A percentile compares a stretch with the other conserved stretches of the same genome.
Evolutionary conservation across 2,113 vertebrate genomes (phyloP).

Genomic region (Ginglymostoma cirratum): DNA sequence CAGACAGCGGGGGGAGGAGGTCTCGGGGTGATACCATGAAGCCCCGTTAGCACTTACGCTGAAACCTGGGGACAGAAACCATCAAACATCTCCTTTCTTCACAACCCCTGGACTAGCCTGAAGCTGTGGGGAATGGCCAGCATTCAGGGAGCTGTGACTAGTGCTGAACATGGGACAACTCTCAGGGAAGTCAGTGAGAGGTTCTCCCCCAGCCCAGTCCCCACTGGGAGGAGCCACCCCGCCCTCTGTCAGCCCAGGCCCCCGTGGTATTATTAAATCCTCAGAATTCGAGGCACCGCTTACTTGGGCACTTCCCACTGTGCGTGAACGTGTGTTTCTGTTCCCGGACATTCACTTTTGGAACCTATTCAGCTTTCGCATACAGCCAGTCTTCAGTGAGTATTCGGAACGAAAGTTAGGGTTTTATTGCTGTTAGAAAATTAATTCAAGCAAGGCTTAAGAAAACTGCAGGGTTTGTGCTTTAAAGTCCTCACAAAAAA

Average conservation of each 20-base stretch:
- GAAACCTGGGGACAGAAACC: background rate
- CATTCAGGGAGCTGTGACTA: no score
- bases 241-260: background rate
- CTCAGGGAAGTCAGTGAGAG: no score
- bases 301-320: background rate
- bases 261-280: background rate
- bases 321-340: background rate
- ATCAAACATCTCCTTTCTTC: no score
- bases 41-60: background rate
- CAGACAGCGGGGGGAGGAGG: no score
- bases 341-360: background rate
- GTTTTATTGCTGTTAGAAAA: no score
- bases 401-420: background rate
- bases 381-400: conserved; percentile 23
- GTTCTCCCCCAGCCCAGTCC: no score
- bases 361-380: background rate
- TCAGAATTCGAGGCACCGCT: background rate
- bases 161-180: no score
- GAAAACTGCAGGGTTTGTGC: background rate
- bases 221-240: background rate
- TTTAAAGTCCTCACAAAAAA: background rate
- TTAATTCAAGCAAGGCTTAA: background rate
- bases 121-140: no score
- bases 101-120: no score
- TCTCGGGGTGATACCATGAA: no score